Base-by-base conservation (phyloP, 1,140 invertebrate genomes). In the Bathynomus jamesi region DNA sequence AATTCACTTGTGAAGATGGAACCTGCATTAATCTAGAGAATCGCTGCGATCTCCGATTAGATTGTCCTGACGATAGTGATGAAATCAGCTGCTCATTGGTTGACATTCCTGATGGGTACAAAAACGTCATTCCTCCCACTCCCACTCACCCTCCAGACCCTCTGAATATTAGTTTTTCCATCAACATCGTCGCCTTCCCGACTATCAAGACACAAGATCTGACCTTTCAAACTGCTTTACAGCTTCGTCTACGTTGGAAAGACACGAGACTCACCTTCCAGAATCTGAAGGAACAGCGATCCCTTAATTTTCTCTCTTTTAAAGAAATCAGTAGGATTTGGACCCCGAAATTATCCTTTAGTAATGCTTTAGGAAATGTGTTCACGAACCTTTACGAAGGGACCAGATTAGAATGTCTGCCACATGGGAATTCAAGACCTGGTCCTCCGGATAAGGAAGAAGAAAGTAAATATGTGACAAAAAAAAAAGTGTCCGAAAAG, bases 1-100 rank as follows among this genome's bases (percentile, higher is more conserved):
- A 98, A 83, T 93, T 94, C 0, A 95, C 92, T 0, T 98, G 96
- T 79, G 87, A 86, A 29, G 95, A 94, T 81, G 92, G 93, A 32
- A 87, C 95, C 71, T 99, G 96, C 81, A 95, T 99, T 75, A 84
- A 88, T 0, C 91, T 91, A 79, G 81, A 84, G 1, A 85, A 87
- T 69, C 87, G 95, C 27, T 98, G 95, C 80, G 89, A 98, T 81
- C 89, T 91, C 17, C 86, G 86, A 61, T 83, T 83, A 4, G 91
- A 95, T 80, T 98, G 95, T 80, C 83, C 85, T 4, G 95, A 97
- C 82, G 87, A 88, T 21, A 94, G 91, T 4, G 95, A 97, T 83
- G 95, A 98, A 85, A 86, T 87, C 76, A 86, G 89, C 79, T 97
- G 94, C 84, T 89, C 76, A 79, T 61, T 78, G 29, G 21, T 75